Conservation (phyloP, 2,888 invertebrate species). For the Polydrusus pterygomalis region DNA sequence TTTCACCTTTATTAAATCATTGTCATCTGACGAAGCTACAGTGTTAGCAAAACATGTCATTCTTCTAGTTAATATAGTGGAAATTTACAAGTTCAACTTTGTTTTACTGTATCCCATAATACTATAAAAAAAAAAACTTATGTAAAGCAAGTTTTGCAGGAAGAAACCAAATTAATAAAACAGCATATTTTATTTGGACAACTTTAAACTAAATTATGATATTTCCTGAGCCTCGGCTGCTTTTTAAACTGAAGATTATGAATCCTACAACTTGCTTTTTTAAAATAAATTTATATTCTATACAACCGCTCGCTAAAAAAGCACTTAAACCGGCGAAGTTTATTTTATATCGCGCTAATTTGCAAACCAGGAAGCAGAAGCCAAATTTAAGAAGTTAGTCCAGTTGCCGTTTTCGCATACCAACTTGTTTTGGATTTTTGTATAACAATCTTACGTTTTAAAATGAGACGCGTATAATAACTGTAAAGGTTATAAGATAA, state of each 20-base stretch:
- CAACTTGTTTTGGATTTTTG: neutral
- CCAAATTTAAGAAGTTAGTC: slow-evolving; percentile 24
- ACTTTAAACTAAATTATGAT: neutral
- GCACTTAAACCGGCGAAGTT: slow-evolving; percentile 33
- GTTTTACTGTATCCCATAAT: too few species aligned
- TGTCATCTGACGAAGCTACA: too few species aligned
- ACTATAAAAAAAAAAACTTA: too few species aligned
- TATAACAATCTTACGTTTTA: too few species aligned
- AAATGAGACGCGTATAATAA: too few species aligned
- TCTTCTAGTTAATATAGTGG: too few species aligned
- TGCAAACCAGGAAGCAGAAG: slow-evolving; percentile 27
- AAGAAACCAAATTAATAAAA: neutral
- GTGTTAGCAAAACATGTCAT: too few species aligned
- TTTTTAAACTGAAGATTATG: slow-evolving; percentile 5
- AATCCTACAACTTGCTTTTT: slow-evolving; percentile 15
- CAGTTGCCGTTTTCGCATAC: slow-evolving; percentile 8
- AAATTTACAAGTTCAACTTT: too few species aligned
- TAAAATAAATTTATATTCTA: slow-evolving; percentile 23
- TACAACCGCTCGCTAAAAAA: slow-evolving; percentile 29
- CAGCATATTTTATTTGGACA: neutral
- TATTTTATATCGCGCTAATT: slow-evolving; percentile 38
- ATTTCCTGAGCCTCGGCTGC: neutral
- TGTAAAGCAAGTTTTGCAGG: too few species aligned
- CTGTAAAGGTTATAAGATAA: too few species aligned
- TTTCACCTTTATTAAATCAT: too few species aligned